These are phyloP conservation scores for Nylanderia fulva DNA, from an alignment of 1,140 invertebrate species.

Conservation along the genomic window DNA sequence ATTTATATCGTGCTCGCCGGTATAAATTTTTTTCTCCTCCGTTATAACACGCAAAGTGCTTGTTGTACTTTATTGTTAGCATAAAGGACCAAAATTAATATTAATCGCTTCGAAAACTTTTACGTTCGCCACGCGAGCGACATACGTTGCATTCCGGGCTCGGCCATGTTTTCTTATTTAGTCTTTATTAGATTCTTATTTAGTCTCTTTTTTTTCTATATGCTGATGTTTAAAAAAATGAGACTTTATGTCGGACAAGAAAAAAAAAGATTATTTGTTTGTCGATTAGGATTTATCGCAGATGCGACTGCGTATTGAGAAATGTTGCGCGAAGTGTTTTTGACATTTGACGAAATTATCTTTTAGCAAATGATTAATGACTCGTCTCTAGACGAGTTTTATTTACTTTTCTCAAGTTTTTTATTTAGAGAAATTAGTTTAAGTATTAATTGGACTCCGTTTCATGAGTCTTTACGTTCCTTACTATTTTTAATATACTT, in stretches of 20 bases:
- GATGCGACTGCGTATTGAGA: not conserved
- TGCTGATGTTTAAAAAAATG: not conserved
- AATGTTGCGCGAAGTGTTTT: not conserved
- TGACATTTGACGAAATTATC: not conserved
- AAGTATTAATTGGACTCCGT: slow-evolving; percentile 25
- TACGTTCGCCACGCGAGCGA: not conserved
- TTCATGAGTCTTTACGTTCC: slow-evolving; percentile 23
- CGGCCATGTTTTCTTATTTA: slow-evolving; percentile 19
- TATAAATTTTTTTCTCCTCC: not conserved
- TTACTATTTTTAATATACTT: slow-evolving; percentile 35
- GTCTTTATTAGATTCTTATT: not conserved
- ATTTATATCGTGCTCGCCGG: not conserved
- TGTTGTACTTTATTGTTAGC: no score
- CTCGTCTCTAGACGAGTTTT: slow-evolving; percentile 8
- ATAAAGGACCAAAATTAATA: slow-evolving; percentile 27
- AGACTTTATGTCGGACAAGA: not conserved
- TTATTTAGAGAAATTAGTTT: slow-evolving; percentile 2
- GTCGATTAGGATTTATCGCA: not conserved
- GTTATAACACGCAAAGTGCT: not conserved
- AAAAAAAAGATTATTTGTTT: not conserved
- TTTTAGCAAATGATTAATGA: no score
- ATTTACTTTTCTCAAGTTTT: slow-evolving; percentile 19
- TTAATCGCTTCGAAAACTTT: not conserved
- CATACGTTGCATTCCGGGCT: slow-evolving; percentile 47
- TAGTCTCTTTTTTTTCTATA: not conserved